Evolutionary conservation across 2,113 vertebrate species (phyloP).

Genomic region (Nannobrachium achirus): DNA sequence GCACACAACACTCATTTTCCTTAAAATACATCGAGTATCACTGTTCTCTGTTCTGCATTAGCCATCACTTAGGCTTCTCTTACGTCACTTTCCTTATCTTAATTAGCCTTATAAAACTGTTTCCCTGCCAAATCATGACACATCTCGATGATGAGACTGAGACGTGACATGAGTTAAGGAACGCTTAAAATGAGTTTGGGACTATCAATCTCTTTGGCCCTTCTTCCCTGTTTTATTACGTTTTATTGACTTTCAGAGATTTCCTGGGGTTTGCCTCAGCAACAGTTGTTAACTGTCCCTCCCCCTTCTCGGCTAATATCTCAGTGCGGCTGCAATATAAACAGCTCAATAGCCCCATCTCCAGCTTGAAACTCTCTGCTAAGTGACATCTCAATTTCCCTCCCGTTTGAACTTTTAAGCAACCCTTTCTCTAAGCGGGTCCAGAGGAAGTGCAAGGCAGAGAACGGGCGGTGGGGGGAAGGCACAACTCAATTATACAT

Average conservation of each 20-base stretch:
- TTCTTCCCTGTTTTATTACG: constrained; percentile 20
- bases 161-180: constrained; percentile 35
- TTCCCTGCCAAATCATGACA: constrained; percentile 51
- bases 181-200: constrained; percentile 31
- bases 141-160: constrained; percentile 43
- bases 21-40: constrained; percentile 22
- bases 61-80: neutral
- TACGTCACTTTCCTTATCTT: constrained; percentile 40
- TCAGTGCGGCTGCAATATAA: neutral
- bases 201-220: constrained; percentile 4
- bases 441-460: constrained; percentile 12
- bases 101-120: constrained; percentile 47
- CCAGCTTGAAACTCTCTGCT: constrained; percentile 4
- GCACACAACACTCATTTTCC: constrained; percentile 31
- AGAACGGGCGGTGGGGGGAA: constrained; percentile 20
- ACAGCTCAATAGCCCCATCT: constrained; percentile 9
- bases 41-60: constrained; percentile 28
- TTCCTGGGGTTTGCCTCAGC: constrained; percentile 26
- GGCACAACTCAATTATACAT: constrained; percentile 74
- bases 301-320: constrained; percentile 5
- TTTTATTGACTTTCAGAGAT: constrained; percentile 37
- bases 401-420: constrained; percentile 31
- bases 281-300: neutral
- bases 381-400: constrained; percentile 16
- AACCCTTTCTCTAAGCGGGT: constrained; percentile 38